Percentiles rank a stretch among this genome's conserved stretches.
phyloP scores from a whole-genome alignment of 2,888 invertebrate species.

The Eupithecia insigniata region DNA sequence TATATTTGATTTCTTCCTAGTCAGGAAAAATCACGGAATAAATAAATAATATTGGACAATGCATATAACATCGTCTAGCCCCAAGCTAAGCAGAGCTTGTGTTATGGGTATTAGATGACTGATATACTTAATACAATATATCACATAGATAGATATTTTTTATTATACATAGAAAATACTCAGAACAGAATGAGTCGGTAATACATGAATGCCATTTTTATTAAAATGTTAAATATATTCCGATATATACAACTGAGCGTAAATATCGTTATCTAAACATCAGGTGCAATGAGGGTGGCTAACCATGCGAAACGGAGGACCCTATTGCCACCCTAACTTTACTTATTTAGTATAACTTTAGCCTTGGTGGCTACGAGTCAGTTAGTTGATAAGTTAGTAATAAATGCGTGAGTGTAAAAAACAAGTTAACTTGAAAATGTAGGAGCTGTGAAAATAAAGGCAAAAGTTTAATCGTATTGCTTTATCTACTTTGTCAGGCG shows the following conservation, averaged over 20 bases:
- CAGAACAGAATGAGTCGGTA: too few relatives aligned
- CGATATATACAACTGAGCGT: constrained; percentile 46
- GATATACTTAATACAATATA: too few relatives aligned
- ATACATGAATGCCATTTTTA: constrained; percentile 1
- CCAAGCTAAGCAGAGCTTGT: too few relatives aligned
- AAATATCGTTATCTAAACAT: constrained; percentile 50
- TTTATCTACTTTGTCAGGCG: neutral
- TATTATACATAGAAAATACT: too few relatives aligned
- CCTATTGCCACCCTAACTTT: constrained; percentile 52
- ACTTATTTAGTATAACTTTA: constrained; percentile 41
- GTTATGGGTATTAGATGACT: too few relatives aligned
- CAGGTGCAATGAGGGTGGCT: constrained; percentile 58
- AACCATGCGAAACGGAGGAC: constrained; percentile 59
- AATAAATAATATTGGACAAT: neutral
- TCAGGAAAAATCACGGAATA: neutral
- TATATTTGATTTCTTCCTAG: neutral
- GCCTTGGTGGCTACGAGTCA: constrained; percentile 29
- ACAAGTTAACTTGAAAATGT: neutral
- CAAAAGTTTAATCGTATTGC: constrained; percentile 1
- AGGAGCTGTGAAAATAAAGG: neutral
- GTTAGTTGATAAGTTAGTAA: neutral
- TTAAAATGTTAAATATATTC: constrained; percentile 23
- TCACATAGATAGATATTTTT: too few relatives aligned
- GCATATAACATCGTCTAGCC: too few relatives aligned
- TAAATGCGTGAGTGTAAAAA: neutral